Percentiles rank a stretch among this genome's conserved stretches.
phyloP scores from a whole-genome alignment of 2,113 vertebrate species.

The Lutjanus erythropterus region DNA sequence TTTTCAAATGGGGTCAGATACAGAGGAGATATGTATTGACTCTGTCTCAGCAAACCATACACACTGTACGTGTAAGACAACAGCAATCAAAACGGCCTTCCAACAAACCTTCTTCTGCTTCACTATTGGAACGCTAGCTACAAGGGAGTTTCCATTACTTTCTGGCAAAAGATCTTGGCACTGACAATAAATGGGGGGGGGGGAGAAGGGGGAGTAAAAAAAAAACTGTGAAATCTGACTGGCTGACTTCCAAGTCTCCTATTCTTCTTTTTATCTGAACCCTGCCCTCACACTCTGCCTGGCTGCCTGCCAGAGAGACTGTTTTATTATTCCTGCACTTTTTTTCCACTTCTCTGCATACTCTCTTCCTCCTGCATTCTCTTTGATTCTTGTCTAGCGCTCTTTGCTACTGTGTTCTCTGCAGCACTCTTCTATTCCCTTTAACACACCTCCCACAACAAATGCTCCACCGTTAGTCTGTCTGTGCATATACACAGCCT shows the following conservation, averaged over 20 bases:
- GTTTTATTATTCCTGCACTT: slow-evolving; percentile 76
- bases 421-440: slow-evolving; percentile 39
- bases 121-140: slow-evolving; percentile 54
- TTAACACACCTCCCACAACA: slow-evolving; percentile 33
- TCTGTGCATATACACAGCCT: slow-evolving; percentile 18
- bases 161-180: slow-evolving; percentile 80
- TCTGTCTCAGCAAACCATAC: not conserved
- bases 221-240: slow-evolving; percentile 76
- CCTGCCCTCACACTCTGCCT: slow-evolving; percentile 76
- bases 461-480: slow-evolving; percentile 34
- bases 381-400: slow-evolving; percentile 47
- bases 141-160: slow-evolving; percentile 82
- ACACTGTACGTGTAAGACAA: slow-evolving; percentile 24
- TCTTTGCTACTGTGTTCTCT: slow-evolving; percentile 41
- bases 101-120: slow-evolving; percentile 50
- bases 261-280: slow-evolving; percentile 81
- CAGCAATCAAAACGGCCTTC: slow-evolving; percentile 57
- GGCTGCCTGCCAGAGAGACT: slow-evolving; percentile 75
- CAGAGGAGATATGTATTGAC: not conserved
- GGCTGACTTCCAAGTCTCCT: slow-evolving; percentile 79
- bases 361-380: slow-evolving; percentile 48
- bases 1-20: slow-evolving; percentile 12
- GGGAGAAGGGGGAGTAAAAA: slow-evolving; percentile 39
- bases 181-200: slow-evolving; percentile 71
- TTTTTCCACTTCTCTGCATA: slow-evolving; percentile 55